Conservation (phyloP, 2,888 invertebrate species). For the Metellina segmentata region DNA sequence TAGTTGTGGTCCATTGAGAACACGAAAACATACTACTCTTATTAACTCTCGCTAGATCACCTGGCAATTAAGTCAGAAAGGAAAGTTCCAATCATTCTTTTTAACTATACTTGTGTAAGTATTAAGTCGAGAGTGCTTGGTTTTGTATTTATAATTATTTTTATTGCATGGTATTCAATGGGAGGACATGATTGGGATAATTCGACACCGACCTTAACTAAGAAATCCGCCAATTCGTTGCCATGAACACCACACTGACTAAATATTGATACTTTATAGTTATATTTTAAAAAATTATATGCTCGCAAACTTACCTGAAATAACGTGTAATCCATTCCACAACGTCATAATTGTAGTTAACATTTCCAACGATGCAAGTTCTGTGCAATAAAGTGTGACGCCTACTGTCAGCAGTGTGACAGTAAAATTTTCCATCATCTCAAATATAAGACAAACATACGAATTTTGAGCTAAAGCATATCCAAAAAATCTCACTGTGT, state of each 20-base stretch:
- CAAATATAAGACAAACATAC: slow-evolving; percentile 56
- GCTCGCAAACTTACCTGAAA: slow-evolving; percentile 46
- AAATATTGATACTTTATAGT: background rate
- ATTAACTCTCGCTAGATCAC: too few species aligned
- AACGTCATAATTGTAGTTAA: slow-evolving; percentile 67
- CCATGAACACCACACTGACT: background rate
- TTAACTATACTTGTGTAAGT: too few species aligned
- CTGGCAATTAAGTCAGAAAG: too few species aligned
- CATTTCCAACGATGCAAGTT: slow-evolving; percentile 58
- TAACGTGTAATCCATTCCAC: slow-evolving; percentile 67
- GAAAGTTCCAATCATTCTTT: too few species aligned
- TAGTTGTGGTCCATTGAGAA: too few species aligned
- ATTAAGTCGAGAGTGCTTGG: too few species aligned
- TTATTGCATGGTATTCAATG: too few species aligned
- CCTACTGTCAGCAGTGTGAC: slow-evolving; percentile 69
- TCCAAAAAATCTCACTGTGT: slow-evolving; percentile 87
- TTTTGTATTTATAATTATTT: too few species aligned
- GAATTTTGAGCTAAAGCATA: slow-evolving; percentile 52
- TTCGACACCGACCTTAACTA: too few species aligned
- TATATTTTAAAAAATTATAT: background rate
- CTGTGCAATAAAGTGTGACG: slow-evolving; percentile 65
- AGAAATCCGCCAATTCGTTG: too few species aligned
- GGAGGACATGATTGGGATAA: too few species aligned
- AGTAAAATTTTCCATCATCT: slow-evolving; percentile 73
- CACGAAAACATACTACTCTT: too few species aligned